Base-by-base conservation (phyloP, 1,140 invertebrate species). In the Bombus polaris region DNA sequence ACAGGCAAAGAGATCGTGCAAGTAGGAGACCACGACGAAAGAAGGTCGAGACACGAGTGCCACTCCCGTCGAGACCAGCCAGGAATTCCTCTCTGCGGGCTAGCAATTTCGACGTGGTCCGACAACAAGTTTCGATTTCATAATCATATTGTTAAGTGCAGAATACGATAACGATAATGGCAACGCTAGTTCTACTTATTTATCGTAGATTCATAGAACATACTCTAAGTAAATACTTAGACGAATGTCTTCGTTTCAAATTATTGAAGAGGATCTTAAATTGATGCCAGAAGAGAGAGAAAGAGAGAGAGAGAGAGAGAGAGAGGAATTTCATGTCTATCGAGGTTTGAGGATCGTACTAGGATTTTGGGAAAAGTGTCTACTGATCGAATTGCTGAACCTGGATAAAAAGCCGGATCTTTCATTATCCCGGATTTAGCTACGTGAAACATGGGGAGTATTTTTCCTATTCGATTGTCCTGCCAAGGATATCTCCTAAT, bases 41-140 rank as follows among this genome's bases (percentile, higher is more conserved):
- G 78, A 62, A 72, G 37, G 15, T 42, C 8, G 32, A 32, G 47
- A 68, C 59, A 39, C 42, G 57, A 90, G 89, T 90, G 81, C 68
- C 77, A 42, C 85, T 89, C 47, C 71, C 65, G 78, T 57, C 44
- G 79, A 39, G 53, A 80, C 79, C 32, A 83, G 76, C 68, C 68
- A 76, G 84, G 42, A 89, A 86, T 47, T 75, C 47, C 65, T 47
- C 37, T 47, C 32, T 25, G 37, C 39, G 18, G 39, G 53, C 35
- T n/a, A 73, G 68, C 78, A 86, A 90, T 87, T 85, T 87, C 71
- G 68, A 77, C 81, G 53, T 53, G 44, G 80, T 42, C 47, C 39
- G 37, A 70, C 47, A 62, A 25, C 53, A 18, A 77, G 42, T 66
- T 53, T 66, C 47, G 6, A 12, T 10, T 22, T 37, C 5, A n/a